phyloP scores from a whole-genome alignment of 2,888 invertebrate species.

The Sisyra terminalis region DNA sequence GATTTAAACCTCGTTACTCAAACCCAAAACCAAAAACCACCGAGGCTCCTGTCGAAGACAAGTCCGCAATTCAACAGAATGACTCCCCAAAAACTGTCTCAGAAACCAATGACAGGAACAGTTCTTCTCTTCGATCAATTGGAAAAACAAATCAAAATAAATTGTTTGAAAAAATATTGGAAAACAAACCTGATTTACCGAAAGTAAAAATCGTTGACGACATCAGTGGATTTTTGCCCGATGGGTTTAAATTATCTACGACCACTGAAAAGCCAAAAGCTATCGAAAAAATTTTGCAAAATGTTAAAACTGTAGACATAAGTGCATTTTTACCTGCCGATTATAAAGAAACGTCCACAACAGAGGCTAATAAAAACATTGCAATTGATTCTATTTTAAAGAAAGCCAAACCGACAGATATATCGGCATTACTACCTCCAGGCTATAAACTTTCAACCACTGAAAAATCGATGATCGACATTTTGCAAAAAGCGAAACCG shows the following conservation, averaged over 20 bases:
- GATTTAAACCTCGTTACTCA: constrained; percentile 34
- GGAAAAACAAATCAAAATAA: constrained; percentile 39
- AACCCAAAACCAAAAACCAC: constrained; percentile 34
- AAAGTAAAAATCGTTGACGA: constrained; percentile 33
- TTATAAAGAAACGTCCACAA: constrained; percentile 25
- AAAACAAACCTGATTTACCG: not conserved
- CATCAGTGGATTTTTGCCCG: constrained; percentile 40
- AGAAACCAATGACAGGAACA: constrained; percentile 19
- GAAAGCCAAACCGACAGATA: constrained; percentile 24
- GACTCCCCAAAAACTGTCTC: constrained; percentile 18
- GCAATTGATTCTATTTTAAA: constrained; percentile 9
- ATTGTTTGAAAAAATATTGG: constrained; percentile 21
- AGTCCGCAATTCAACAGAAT: constrained; percentile 19
- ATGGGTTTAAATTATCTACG: constrained; percentile 42
- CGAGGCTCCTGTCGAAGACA: constrained; percentile 21
- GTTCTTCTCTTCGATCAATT: constrained; percentile 32
- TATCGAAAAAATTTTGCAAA: constrained; percentile 14
- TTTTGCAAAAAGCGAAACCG: constrained; percentile 15
- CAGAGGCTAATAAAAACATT: not conserved
- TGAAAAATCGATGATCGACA: constrained; percentile 14
- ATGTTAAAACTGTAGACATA: constrained; percentile 29
- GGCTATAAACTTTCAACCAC: constrained; percentile 27
- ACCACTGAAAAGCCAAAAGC: constrained; percentile 23
- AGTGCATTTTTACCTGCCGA: constrained; percentile 44
- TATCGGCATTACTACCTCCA: constrained; percentile 45